A percentile compares a stretch with the other conserved stretches of the same genome.
Conservation (phyloP, 2,113 vertebrate species). For the Meleagris gallopavo region DNA sequence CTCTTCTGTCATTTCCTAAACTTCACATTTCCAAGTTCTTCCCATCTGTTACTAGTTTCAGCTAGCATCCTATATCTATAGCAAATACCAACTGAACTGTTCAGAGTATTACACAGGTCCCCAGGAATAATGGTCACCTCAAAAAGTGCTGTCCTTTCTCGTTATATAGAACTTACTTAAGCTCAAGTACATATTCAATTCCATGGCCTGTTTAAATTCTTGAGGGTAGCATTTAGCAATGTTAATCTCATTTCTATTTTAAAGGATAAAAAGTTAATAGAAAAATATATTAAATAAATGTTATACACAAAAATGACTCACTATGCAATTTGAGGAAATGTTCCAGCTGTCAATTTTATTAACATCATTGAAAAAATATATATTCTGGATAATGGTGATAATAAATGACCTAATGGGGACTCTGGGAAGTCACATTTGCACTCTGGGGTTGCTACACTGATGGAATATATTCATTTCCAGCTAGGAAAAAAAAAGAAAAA, state of each 20-base stretch:
- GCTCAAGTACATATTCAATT: neutral
- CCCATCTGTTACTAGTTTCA: neutral
- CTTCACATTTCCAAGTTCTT: neutral
- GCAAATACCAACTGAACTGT: neutral
- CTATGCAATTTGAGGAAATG: slow-evolving; percentile 64
- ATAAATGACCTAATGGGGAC: slow-evolving; percentile 59
- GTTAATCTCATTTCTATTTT: slow-evolving; percentile 59
- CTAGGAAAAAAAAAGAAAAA: neutral
- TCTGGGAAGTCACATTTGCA: slow-evolving; percentile 71
- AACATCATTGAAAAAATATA: slow-evolving; percentile 41
- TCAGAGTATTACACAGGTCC: neutral
- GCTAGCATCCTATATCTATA: neutral
- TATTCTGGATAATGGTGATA: slow-evolving; percentile 46
- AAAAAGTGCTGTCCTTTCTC: neutral
- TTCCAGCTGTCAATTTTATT: slow-evolving; percentile 67
- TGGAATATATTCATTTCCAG: slow-evolving; percentile 69
- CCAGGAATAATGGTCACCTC: neutral
- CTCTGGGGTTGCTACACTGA: slow-evolving; percentile 55
- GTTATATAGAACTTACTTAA: neutral
- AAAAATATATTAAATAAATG: slow-evolving; percentile 67
- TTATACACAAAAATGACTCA: slow-evolving; percentile 54
- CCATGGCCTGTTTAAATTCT: neutral
- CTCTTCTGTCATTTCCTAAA: neutral
- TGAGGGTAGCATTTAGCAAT: neutral
- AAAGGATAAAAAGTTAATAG: slow-evolving; percentile 46